A percentile compares a stretch with the other conserved stretches of the same genome.
Conservation (phyloP, 2,113 vertebrate species). For the Mirza zaza region DNA sequence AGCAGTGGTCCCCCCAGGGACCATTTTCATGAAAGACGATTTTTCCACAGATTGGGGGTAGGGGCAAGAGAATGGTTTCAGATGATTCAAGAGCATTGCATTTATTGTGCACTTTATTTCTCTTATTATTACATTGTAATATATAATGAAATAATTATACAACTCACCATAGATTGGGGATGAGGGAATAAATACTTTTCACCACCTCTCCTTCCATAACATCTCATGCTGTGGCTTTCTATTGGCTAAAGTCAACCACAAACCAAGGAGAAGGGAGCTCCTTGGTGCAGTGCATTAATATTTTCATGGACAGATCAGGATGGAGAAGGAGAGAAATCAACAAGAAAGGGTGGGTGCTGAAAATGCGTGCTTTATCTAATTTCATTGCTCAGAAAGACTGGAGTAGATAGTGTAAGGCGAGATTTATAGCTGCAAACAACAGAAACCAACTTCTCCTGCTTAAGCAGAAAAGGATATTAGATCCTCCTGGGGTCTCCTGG, state of each 20-base stretch:
- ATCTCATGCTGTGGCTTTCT: not conserved
- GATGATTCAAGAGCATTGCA: too few species aligned
- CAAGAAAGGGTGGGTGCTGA: not conserved
- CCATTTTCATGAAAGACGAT: too few species aligned
- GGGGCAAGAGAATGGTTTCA: too few species aligned
- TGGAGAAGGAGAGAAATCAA: not conserved
- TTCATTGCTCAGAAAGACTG: not conserved
- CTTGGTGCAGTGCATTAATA: not conserved
- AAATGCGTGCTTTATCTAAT: not conserved
- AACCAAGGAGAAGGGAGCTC: not conserved
- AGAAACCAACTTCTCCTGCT: not conserved
- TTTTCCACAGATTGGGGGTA: too few species aligned
- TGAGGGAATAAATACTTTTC: not conserved
- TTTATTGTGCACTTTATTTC: too few species aligned
- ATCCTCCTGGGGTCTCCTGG: not conserved
- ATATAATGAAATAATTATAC: too few species aligned
- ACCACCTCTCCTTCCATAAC: not conserved
- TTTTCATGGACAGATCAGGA: not conserved
- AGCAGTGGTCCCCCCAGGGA: not conserved
- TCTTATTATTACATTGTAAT: too few species aligned
- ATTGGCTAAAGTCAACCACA: not conserved
- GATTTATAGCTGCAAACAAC: not conserved
- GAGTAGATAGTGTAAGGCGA: not conserved
- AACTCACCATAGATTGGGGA: not conserved
- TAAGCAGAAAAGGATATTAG: not conserved